Evolutionary conservation across 2,888 invertebrate genomes (phyloP), one percentile per base, ranked within the genome.

Genomic region (Ariolimax columbianus): DNA sequence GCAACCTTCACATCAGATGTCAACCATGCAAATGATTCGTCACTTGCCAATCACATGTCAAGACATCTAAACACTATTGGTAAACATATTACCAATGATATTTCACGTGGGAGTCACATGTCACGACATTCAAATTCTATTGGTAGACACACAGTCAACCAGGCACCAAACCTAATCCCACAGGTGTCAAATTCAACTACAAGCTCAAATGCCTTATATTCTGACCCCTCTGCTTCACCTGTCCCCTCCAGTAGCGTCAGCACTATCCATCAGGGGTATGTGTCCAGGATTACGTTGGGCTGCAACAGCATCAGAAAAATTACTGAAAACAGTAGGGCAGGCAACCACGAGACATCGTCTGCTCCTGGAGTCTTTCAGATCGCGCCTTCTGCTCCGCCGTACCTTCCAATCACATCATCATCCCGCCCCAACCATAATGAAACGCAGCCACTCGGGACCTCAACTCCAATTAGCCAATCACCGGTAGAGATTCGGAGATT

Each of bases 401-500:
- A 19, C 19, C 30, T 11, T 7, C 30, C 59, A 77, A 7, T 55
- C 55, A 33, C 36, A 26, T 55, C 33, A 51, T 26, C 82, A 26
- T 55, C 82, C 9, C 36, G 23, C 40, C 11, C n/a, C 14, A 23
- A 47, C n/a, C n/a, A 68, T n/a, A 11, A 36, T 38, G 77, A 83
- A 33, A 47, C 77, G 19, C 83, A 36, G 33, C 83, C 83, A 7
- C 36, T 77, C 6, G 83, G 83, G 2, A 83, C 83, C 0, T 83
- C 83, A 40, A 83, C 83, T 51, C 83, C 83, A n/a, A 11, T 77
- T 17, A n/a, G 11, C 55, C 83, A 83, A 70, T 83, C 83, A 0
- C 83, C 83, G 51, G 83, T 38, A 30, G 72, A 63, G 47, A 30
- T 38, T 26, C 26, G 83, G 51, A 77, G 83, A 38, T 83, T 83